phyloP scores from a whole-genome alignment of 2,888 invertebrate genomes.

The Hemaris fuciformis region DNA sequence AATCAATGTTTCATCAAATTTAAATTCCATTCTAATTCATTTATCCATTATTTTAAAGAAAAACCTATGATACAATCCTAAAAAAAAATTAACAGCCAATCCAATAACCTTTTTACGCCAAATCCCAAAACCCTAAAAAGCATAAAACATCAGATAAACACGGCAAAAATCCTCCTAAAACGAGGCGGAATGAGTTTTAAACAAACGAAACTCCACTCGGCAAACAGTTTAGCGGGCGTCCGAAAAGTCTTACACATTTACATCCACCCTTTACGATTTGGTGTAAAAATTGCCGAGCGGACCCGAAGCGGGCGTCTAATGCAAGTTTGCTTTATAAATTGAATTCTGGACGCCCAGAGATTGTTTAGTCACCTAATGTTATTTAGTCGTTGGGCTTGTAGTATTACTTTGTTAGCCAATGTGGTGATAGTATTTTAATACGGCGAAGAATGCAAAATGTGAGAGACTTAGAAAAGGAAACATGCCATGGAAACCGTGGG shows the following conservation, averaged over 20 bases:
- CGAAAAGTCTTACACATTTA: conserved; percentile 1
- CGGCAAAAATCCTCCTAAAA: background rate
- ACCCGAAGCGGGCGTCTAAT: background rate
- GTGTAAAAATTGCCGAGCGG: background rate
- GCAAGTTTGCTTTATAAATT: conserved; percentile 12
- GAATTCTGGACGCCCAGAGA: background rate
- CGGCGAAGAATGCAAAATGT: no score
- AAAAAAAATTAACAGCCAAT: no score
- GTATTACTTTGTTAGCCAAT: background rate
- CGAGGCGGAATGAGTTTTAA: background rate
- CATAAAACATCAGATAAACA: background rate
- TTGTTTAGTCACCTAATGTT: background rate
- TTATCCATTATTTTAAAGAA: no score
- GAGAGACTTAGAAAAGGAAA: no score
- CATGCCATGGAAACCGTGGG: no score
- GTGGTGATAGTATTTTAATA: background rate
- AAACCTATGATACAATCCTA: no score
- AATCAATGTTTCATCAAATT: no score
- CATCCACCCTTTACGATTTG: background rate
- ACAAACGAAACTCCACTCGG: conserved; percentile 2
- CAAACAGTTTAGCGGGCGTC: background rate
- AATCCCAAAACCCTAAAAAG: background rate
- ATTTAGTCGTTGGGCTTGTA: background rate
- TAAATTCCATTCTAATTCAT: no score
- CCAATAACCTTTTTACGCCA: background rate